Percentiles rank a stretch among this genome's conserved stretches.
Evolutionary conservation across 2,797 vertebrate species (phyloP).

Genomic region (Pipistrellus pygmaeus): DNA sequence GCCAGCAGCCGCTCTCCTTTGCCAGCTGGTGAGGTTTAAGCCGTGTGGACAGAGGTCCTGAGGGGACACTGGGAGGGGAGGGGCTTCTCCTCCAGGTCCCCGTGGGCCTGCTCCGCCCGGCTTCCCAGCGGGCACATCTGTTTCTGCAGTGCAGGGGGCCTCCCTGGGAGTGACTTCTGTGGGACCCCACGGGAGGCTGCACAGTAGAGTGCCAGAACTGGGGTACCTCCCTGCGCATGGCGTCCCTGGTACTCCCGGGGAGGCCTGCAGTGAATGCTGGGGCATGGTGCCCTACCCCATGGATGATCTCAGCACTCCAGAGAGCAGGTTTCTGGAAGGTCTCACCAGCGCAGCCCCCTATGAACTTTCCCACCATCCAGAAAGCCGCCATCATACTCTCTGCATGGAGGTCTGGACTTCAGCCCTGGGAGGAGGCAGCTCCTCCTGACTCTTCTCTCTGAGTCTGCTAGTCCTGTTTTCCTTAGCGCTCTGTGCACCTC

Average conservation of each 20-base stretch:
- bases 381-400: accelerated
- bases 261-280: background rate
- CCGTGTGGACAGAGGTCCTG: background rate
- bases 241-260: background rate
- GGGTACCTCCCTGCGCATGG: background rate
- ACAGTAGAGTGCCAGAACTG: background rate
- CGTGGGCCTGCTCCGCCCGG: background rate
- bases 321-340: background rate
- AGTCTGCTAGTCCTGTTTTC: background rate
- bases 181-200: background rate
- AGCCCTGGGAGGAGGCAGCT: background rate
- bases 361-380: background rate
- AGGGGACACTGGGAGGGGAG: background rate
- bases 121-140: accelerated
- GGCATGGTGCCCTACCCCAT: background rate
- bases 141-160: background rate
- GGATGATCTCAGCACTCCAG: background rate
- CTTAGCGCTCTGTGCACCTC: background rate
- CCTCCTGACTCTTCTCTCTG: background rate
- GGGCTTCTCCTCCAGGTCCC: background rate
- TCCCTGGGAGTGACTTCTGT: background rate
- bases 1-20: background rate
- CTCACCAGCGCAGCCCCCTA: background rate
- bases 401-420: background rate
- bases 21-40: background rate